These are phyloP conservation scores for Agonopterix arenella DNA, from an alignment of 2,888 invertebrate genomes.

Conservation along the genomic window DNA sequence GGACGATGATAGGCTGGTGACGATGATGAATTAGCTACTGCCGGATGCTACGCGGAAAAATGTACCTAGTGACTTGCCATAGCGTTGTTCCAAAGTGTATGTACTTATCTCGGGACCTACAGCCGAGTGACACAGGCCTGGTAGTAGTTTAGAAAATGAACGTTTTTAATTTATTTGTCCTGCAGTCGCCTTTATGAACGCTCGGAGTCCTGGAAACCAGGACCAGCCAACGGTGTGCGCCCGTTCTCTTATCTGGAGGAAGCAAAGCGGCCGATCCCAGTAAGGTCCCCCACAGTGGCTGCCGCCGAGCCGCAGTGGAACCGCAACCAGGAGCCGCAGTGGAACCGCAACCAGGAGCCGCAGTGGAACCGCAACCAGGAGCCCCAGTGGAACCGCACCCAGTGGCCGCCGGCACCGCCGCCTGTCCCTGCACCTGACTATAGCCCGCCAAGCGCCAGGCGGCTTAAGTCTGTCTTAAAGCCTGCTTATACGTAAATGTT, in stretches of 20 bases:
- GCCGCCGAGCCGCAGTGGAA: constrained; percentile 14
- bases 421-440: constrained; percentile 55
- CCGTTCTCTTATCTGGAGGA: constrained; percentile 58
- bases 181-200: constrained; percentile 32
- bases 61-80: too few species aligned
- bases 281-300: constrained; percentile 21
- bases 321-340: constrained; percentile 3
- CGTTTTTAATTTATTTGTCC: neutral
- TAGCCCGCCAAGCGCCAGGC: constrained; percentile 40
- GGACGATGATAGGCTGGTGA: too few species aligned
- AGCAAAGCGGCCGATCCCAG: constrained; percentile 25
- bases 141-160: too few species aligned
- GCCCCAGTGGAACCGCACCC: neutral
- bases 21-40: too few species aligned
- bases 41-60: too few species aligned
- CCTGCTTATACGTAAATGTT: constrained; percentile 33
- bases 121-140: too few species aligned
- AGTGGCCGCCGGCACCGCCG: constrained; percentile 18
- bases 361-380: neutral
- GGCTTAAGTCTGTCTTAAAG: constrained; percentile 60
- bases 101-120: too few species aligned
- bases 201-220: constrained; percentile 48
- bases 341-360: too few species aligned
- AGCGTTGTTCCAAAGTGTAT: too few species aligned
- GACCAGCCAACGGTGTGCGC: constrained; percentile 15